Base-by-base conservation (phyloP, 2,113 vertebrate genomes). In the Ptilonorhynchus violaceus region DNA sequence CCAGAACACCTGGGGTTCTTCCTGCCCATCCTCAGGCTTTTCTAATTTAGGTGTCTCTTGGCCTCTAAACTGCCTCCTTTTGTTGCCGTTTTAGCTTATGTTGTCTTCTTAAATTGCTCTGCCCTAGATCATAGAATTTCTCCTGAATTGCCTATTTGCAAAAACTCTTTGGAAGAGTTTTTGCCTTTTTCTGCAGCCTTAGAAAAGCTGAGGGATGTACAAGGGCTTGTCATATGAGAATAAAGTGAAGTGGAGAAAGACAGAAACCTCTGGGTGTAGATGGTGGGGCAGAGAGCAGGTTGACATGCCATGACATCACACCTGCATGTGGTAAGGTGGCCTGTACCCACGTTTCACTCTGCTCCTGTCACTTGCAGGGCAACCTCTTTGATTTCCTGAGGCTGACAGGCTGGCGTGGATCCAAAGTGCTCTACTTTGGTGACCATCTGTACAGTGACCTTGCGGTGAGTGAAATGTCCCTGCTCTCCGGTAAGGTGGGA, bases 381-480 rank as follows among this genome's bases (percentile, higher is more conserved):
- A 99, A 99, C 93, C 98, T 99, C 76, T 99, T 99, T 79, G 99
- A 99, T 89, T 99, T 99, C 83, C 98, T 99, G 64, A 98, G 98
- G 88, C 98, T 99, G 97, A 99, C 99, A 0, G 99, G 99, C 41
- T 99, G 99, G 99, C 97, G 98, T 27, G 99, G 99, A 6, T 99
- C 99, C 64, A 99, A 98, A 5, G 99, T 99, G 66, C 98, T 99
- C n/a, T 99, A 99, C 97, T 99, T 99, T 13, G 99, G 99, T 37
- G 99, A 99, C 92, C 99, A 99, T 96, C 99, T 99, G 56, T 99
- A 99, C 95, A 99, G 99, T 6, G 99, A 99, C 96, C 98, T 99
- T 59, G 99, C 99, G 64, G 99, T 99, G 93, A 99, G 99, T 97
- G 78, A 7, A 10, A 15, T 23, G 31, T 15, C 59, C 72, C 25